These are phyloP conservation scores for Cistogaster globosa DNA, from an alignment of 2,888 invertebrate genomes.

Conservation along the genomic window DNA sequence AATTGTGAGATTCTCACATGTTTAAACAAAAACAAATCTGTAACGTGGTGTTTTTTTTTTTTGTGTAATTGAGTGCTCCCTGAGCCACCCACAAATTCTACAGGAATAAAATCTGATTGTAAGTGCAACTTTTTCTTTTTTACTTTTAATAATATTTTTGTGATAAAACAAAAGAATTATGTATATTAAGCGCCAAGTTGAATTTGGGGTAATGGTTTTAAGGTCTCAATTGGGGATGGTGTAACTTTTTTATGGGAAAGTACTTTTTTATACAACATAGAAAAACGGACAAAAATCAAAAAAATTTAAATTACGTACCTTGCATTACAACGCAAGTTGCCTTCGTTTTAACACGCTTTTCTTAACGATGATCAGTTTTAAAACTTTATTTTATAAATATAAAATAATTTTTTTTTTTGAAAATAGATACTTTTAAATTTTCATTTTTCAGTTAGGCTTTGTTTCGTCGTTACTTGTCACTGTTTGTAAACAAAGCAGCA, in stretches of 20 bases:
- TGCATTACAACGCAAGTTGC: background rate
- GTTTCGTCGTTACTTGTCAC: too few species aligned
- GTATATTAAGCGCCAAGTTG: too few species aligned
- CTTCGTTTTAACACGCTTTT: too few species aligned
- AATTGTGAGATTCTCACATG: conserved; percentile 52
- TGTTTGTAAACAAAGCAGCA: too few species aligned
- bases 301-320: background rate
- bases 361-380: too few species aligned
- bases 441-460: too few species aligned
- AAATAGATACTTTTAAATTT: too few species aligned
- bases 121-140: background rate
- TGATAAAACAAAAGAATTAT: background rate
- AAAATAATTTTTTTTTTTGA: too few species aligned
- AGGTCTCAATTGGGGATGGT: background rate
- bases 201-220: background rate
- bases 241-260: too few species aligned
- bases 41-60: background rate
- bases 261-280: background rate
- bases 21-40: conserved; percentile 31
- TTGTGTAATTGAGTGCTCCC: conserved; percentile 8
- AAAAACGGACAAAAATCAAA: background rate
- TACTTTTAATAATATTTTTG: background rate
- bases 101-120: conserved; percentile 16
- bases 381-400: too few species aligned
- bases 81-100: conserved; percentile 36